These are phyloP conservation scores for Psettodes erumei DNA, from an alignment of 2,113 vertebrate genomes.

Conservation along the genomic window DNA sequence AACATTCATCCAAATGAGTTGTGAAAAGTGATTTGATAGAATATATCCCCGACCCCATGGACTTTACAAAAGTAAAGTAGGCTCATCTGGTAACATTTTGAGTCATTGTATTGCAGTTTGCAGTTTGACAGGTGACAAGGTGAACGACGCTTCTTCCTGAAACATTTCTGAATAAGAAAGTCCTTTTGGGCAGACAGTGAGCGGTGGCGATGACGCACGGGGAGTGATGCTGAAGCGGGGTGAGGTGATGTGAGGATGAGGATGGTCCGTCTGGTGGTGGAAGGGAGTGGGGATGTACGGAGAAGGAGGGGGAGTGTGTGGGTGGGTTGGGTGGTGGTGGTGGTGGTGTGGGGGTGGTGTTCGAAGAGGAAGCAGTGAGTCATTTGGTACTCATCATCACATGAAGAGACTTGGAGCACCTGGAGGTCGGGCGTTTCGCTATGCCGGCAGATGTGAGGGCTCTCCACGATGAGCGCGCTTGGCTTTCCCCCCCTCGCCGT, in stretches of 20 bases:
- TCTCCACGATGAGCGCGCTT: slow-evolving; percentile 57
- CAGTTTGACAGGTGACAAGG: slow-evolving; percentile 19
- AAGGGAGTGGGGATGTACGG: neutral
- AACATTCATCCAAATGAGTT: neutral
- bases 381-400: slow-evolving; percentile 58
- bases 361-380: slow-evolving; percentile 59
- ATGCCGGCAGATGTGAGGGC: slow-evolving; percentile 29
- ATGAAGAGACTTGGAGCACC: slow-evolving; percentile 64
- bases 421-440: slow-evolving; percentile 37
- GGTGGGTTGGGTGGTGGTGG: neutral
- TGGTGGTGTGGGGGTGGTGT: slow-evolving; percentile 4
- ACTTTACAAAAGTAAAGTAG: neutral
- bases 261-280: neutral
- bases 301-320: neutral
- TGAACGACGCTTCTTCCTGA: neutral
- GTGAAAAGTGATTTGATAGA: neutral
- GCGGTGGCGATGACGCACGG: slow-evolving; percentile 66
- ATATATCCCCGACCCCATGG: too few relatives aligned
- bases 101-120: neutral
- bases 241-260: slow-evolving; percentile 42
- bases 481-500: slow-evolving; percentile 13
- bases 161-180: slow-evolving; percentile 47
- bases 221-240: slow-evolving; percentile 48
- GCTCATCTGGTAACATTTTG: neutral
- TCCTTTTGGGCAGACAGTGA: slow-evolving; percentile 36